A percentile compares a stretch with the other conserved stretches of the same genome.
Conservation (phyloP, 2,888 invertebrate species). For the Polymixis flavicincta region DNA sequence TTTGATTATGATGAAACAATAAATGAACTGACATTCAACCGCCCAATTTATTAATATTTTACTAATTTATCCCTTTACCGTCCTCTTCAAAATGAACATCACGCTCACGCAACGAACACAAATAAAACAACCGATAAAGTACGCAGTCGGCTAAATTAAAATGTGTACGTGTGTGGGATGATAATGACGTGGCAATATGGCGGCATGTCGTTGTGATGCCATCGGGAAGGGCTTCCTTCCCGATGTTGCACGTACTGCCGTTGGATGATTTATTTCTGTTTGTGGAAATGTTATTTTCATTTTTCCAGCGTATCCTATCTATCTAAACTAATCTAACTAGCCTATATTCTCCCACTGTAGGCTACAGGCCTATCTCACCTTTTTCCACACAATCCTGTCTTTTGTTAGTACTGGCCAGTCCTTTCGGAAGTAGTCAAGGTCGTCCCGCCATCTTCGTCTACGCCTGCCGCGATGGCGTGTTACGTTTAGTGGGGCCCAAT, state of each 20-base stretch:
- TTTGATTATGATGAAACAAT: no score
- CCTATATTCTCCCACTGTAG: no score
- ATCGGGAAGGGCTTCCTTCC: slow-evolving; percentile 1
- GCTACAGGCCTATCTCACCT: no score
- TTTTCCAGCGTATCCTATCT: neutral
- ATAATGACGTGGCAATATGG: slow-evolving; percentile 40
- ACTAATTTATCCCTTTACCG: slow-evolving; percentile 31
- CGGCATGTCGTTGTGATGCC: slow-evolving; percentile 32
- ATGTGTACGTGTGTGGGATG: slow-evolving; percentile 57
- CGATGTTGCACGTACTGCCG: neutral
- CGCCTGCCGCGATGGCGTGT: no score
- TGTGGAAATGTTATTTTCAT: neutral
- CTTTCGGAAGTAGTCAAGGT: no score
- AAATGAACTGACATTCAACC: neutral
- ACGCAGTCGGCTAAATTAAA: slow-evolving; percentile 60
- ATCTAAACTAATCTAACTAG: neutral
- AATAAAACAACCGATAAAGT: slow-evolving; percentile 62
- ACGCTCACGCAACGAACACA: slow-evolving; percentile 41
- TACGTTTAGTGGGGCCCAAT: no score
- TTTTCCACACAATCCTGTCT: no score
- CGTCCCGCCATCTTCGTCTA: no score
- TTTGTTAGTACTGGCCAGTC: no score
- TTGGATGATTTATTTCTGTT: neutral
- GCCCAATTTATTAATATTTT: slow-evolving; percentile 10
- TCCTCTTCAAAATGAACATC: slow-evolving; percentile 34